Conservation (phyloP, 2,113 vertebrate genomes). For the Galeopterus variegatus region DNA sequence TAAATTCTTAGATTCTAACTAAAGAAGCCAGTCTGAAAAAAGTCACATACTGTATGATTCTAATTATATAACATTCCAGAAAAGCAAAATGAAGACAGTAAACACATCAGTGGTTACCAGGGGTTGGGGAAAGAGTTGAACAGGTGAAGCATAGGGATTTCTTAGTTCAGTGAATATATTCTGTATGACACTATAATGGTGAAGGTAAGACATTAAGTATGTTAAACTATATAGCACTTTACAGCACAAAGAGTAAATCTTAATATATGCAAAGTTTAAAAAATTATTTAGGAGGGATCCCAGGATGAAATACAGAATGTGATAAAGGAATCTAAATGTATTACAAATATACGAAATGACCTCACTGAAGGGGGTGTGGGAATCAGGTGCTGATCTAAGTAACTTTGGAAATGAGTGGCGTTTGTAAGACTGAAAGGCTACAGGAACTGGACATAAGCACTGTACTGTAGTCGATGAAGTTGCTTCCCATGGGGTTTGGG, state of each 20-base stretch:
- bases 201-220: neutral
- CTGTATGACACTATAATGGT: neutral
- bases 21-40: neutral
- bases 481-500: neutral
- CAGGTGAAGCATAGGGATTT: neutral
- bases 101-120: neutral
- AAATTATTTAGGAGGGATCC: neutral
- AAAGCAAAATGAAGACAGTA: neutral
- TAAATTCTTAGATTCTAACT: neutral
- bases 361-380: too few species aligned
- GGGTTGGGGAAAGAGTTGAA: neutral
- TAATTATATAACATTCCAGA: neutral
- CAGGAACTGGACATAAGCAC: neutral
- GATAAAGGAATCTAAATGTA: neutral
- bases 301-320: neutral
- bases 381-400: neutral
- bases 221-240: neutral
- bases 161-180: neutral
- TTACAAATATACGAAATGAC: neutral
- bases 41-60: neutral
- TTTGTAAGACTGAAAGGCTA: neutral
- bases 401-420: neutral
- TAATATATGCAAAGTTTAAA: neutral
- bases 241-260: neutral
- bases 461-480: neutral